Percentiles rank a stretch among this genome's conserved stretches.
Evolutionary conservation across 2,888 invertebrate genomes (phyloP).

Genomic region (Lagria hirta): DNA sequence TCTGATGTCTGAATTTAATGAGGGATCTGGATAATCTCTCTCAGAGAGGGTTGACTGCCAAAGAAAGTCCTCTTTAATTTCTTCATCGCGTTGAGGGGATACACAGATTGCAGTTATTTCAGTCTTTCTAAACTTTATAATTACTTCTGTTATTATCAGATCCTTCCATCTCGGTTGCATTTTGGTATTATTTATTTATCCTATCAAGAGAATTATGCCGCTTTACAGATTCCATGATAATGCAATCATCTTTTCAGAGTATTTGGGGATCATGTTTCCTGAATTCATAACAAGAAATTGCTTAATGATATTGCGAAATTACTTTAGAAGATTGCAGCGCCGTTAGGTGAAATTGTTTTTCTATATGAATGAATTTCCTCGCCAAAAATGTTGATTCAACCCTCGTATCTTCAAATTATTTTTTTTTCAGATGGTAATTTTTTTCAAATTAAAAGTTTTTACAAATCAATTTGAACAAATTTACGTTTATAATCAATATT

Average conservation of each 20-base stretch:
- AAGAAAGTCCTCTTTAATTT: constrained; percentile 14
- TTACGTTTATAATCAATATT: too few relatives aligned
- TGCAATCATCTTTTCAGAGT: constrained; percentile 8
- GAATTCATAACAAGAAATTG: constrained; percentile 6
- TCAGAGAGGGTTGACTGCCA: background rate
- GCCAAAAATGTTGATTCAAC: too few relatives aligned
- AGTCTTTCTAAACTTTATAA: constrained; percentile 18
- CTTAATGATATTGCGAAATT: constrained; percentile 7
- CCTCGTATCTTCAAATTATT: too few relatives aligned
- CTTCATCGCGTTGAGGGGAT: constrained; percentile 10
- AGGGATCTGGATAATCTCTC: constrained; percentile 7
- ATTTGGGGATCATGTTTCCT: constrained; percentile 6
- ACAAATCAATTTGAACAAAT: too few relatives aligned
- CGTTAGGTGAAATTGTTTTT: too few relatives aligned
- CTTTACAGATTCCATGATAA: constrained; percentile 10
- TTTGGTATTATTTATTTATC: constrained; percentile 18
- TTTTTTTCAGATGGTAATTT: too few relatives aligned
- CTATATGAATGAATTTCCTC: too few relatives aligned
- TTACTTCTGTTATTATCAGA: constrained; percentile 21
- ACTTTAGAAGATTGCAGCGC: constrained; percentile 7
- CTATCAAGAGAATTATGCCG: constrained; percentile 15
- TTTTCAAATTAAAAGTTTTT: too few relatives aligned
- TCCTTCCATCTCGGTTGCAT: constrained; percentile 8
- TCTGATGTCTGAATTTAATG: constrained; percentile 15
- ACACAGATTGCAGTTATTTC: constrained; percentile 21